Conservation (phyloP, 2,113 vertebrate genomes). For the Charadrius vociferus region DNA sequence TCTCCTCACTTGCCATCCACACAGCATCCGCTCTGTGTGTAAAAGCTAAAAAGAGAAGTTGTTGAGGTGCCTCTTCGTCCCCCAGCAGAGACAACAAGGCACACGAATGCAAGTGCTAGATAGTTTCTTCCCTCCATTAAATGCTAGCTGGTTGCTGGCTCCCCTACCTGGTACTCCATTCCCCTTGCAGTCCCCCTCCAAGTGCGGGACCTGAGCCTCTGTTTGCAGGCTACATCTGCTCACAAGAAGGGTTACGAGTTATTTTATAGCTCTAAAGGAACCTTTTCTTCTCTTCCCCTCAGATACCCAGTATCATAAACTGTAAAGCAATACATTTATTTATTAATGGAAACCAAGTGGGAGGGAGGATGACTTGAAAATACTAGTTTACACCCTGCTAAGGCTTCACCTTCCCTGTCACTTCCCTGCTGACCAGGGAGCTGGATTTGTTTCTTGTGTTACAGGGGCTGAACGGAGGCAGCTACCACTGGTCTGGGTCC, state of each 20-base stretch:
- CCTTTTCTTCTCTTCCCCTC: background rate
- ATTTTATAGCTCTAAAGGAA: background rate
- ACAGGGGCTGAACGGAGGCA: background rate
- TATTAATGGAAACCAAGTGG: background rate
- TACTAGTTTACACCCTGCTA: background rate
- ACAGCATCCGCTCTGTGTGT: accelerated
- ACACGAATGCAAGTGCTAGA: background rate
- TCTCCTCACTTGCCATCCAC: background rate
- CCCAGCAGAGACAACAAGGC: background rate
- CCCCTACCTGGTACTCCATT: background rate
- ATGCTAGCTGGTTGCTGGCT: background rate
- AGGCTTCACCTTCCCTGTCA: background rate
- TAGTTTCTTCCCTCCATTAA: background rate
- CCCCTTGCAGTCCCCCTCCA: background rate
- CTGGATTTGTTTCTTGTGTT: background rate
- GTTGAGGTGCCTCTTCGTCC: background rate
- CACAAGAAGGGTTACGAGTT: background rate
- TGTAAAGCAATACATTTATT: background rate
- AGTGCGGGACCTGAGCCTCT: background rate
- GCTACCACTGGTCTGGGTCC: background rate
- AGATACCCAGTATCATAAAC: background rate
- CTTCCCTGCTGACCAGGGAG: background rate
- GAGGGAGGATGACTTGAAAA: background rate
- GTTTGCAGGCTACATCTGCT: background rate
- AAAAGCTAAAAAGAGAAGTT: background rate